Base-by-base conservation (phyloP, 2,888 invertebrate genomes). In the Formica aserva region DNA sequence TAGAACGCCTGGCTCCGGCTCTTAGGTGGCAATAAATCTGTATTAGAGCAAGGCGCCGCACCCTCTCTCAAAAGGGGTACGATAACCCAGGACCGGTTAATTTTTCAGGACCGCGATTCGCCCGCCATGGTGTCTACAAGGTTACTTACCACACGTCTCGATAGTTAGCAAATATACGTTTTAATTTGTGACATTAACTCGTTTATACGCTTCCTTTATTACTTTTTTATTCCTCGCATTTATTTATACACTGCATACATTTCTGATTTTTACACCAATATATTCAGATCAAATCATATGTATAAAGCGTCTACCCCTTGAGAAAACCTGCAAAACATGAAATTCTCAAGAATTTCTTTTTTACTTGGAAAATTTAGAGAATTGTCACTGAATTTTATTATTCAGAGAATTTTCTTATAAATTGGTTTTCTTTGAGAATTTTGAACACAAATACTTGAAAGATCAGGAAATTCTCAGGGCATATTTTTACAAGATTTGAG, bases 1-100 rank as follows among this genome's bases (percentile, higher is more conserved):
- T 93, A 93, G 92, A 90, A 87, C 88, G 87, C 85, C 89, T 83
- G 86, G 90, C 86, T 91, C 85, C 67, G 84, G 92, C 92, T 91
- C 91, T 92, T 91, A 92, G 88, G 90, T 85, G 85, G 90, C 92
- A 90, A 94, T 94, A 94, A 94, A 94, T 94, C 92, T 92, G 93
- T 91, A 94, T 94, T 93, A 94, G 90, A 85, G 86, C 74, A 86
- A 89, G 86, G 85, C 87, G 84, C 84, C 78, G 87, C 85, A 86
- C 85, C 84, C 87, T 84, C 76, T 76, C 77, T 82, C 81, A 88
- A 87, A 90, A 89, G 89, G 90, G 90, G 81, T 90, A 85, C 89
- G 77, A 85, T 84, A 72, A 52, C 52, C 65, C 66, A 65, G 77
- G 48, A 65, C 41, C 80, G 80, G 63, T 86, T 89, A 87, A 91